phyloP scores from a whole-genome alignment of 2,888 invertebrate genomes.

The Abscondita cerata region DNA sequence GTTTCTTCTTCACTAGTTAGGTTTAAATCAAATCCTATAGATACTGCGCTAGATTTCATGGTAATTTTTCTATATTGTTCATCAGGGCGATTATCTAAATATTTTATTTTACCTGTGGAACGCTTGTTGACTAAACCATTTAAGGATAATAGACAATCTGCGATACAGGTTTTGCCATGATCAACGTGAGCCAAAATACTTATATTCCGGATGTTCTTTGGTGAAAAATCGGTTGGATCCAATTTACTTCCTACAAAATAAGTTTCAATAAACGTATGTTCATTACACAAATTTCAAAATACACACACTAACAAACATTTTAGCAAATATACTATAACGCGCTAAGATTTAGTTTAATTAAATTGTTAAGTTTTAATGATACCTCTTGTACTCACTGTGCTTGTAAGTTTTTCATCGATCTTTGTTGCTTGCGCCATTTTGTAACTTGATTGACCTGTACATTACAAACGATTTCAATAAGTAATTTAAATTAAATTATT shows the following conservation, averaged over 20 bases:
- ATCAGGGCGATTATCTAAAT: slow-evolving; percentile 94
- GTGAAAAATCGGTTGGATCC: slow-evolving; percentile 56
- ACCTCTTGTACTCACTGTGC: no score
- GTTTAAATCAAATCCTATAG: slow-evolving; percentile 71
- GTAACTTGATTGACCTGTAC: no score
- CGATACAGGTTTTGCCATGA: slow-evolving; percentile 97
- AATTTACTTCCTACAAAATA: neutral
- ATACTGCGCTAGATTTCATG: slow-evolving; percentile 97
- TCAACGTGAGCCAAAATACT: slow-evolving; percentile 98
- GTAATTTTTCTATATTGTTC: slow-evolving; percentile 98
- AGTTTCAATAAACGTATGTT: no score
- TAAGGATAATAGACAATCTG: slow-evolving; percentile 91
- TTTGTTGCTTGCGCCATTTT: no score
- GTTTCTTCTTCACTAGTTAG: slow-evolving; percentile 63
- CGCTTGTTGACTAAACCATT: slow-evolving; percentile 91
- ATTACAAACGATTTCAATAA: no score
- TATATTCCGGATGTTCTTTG: slow-evolving; percentile 83
- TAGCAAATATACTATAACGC: no score
- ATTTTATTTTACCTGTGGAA: slow-evolving; percentile 89
- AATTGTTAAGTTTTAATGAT: no score
- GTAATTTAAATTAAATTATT: no score
- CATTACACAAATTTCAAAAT: no score
- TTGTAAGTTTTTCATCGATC: no score
- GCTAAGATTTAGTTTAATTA: no score
- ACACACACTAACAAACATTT: no score